Base-by-base conservation (phyloP, 2,797 vertebrate species). In the Dryobates pubescens region DNA sequence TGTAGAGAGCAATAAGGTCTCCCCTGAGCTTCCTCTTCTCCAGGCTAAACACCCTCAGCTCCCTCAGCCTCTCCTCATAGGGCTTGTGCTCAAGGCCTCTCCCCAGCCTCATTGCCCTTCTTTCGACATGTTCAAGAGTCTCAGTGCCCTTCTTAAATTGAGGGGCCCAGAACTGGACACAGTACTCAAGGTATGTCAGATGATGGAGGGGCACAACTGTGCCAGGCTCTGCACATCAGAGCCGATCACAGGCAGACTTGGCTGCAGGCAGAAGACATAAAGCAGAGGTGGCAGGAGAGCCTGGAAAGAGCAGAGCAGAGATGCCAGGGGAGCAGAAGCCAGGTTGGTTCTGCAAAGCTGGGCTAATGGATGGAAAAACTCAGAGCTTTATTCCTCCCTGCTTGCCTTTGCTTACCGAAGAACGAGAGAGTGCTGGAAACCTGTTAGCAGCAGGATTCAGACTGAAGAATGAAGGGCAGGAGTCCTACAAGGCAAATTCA, bases 401-500 rank as follows among this genome's bases (percentile, higher is more conserved):
- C 67, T 88, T 81, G 67, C 43, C 36, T 30, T 24, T 61, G 47
- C 45, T 59, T 86, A 68, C 71, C 49, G 24, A 62, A 47, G 38
- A 77, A 87, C 65, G 24, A 72, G 17, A 18, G 41, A 74, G 16
- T 81, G n/a, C 38, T 75, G 83, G 82, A 85, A 93, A n/a, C 59
- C 23, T 32, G 27, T 85, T 89, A 83, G 67, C 27, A 75, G 81
- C 27, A 69, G 61, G 56, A 56, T 47, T 82, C 69, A 75, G 70
- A 70, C 70, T 83, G n/a, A 38, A 63, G 77, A 76, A 65, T 30
- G 80, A 93, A 63, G 57, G 77, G 67, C 67, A 64, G 63, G 36
- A 88, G 89, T 93, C 91, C 82, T 75, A 75, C 43, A 83, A 63
- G 59, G 56, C 58, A 82, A 49, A 87, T 59, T 72, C 70, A 85